Percentiles rank a stretch among this genome's conserved stretches.
Conservation (phyloP, 2,113 vertebrate species). For the Burhinus oedicnemus region DNA sequence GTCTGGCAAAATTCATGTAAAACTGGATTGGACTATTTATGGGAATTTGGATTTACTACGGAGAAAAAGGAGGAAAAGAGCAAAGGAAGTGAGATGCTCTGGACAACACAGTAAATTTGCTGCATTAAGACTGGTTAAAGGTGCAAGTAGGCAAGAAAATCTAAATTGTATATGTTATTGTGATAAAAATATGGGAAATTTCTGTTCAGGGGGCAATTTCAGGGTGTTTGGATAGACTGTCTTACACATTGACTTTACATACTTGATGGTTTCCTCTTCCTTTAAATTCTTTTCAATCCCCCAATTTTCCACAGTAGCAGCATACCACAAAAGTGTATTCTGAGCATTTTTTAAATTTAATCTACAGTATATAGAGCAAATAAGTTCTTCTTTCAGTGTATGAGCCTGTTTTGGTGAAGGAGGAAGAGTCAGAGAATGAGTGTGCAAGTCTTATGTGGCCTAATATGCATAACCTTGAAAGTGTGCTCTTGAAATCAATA, state of each 20-base stretch:
- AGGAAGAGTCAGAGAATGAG: neutral
- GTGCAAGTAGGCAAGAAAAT: neutral
- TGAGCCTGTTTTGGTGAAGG: neutral
- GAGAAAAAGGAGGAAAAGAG: neutral
- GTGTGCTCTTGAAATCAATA: neutral
- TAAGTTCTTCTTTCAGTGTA: neutral
- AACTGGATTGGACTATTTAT: neutral
- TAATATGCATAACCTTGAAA: neutral
- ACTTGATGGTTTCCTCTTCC: neutral
- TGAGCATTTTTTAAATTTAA: neutral
- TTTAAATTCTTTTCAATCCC: neutral
- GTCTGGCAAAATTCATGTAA: neutral
- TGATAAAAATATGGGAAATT: neutral
- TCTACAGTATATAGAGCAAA: neutral
- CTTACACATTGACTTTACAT: neutral
- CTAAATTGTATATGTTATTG: neutral
- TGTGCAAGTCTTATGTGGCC: neutral
- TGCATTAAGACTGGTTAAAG: neutral
- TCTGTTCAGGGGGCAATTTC: neutral
- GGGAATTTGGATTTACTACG: neutral
- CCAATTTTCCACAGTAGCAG: neutral
- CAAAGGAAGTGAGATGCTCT: neutral
- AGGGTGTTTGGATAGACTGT: neutral
- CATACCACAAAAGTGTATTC: neutral
- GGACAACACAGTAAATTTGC: neutral